phyloP scores from a whole-genome alignment of 2,113 vertebrate species.

The Rhadina sibilatrix region DNA sequence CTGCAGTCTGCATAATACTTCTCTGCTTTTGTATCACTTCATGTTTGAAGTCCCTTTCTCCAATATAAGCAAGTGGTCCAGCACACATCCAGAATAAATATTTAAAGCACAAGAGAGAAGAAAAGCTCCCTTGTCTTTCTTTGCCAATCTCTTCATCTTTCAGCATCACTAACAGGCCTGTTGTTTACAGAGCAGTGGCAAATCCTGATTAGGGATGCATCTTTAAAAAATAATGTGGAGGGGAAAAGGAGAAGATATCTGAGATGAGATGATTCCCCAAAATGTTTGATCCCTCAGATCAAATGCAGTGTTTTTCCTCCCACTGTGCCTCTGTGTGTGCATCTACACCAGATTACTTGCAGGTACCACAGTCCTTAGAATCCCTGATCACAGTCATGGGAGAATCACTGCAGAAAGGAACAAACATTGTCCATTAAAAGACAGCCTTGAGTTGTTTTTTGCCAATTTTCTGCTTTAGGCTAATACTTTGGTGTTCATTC shows the following conservation, averaged over 20 bases:
- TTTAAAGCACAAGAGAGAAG: background rate
- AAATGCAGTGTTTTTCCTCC: background rate
- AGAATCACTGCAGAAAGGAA: slow-evolving; percentile 12
- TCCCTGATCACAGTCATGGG: slow-evolving; percentile 45
- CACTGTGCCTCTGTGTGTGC: background rate
- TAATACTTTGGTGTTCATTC: slow-evolving; percentile 37
- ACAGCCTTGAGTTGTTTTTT: slow-evolving; percentile 32
- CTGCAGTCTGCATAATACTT: background rate
- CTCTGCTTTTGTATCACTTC: background rate
- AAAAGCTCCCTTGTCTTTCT: background rate
- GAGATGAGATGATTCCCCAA: slow-evolving; percentile 13
- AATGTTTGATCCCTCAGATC: slow-evolving; percentile 29
- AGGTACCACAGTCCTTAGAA: slow-evolving; percentile 18
- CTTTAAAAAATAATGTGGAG: background rate
- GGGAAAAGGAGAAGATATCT: background rate
- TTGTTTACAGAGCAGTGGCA: background rate
- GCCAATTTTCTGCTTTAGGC: slow-evolving; percentile 38
- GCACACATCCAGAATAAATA: background rate
- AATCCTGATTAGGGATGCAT: background rate
- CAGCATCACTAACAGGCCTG: background rate
- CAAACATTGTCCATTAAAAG: slow-evolving; percentile 55
- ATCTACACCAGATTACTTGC: background rate
- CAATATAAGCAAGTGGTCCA: background rate
- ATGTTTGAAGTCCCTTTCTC: background rate
- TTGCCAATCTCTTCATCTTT: background rate